Base-by-base conservation (phyloP, 2,888 invertebrate genomes). In the Sinotaia quadrata region DNA sequence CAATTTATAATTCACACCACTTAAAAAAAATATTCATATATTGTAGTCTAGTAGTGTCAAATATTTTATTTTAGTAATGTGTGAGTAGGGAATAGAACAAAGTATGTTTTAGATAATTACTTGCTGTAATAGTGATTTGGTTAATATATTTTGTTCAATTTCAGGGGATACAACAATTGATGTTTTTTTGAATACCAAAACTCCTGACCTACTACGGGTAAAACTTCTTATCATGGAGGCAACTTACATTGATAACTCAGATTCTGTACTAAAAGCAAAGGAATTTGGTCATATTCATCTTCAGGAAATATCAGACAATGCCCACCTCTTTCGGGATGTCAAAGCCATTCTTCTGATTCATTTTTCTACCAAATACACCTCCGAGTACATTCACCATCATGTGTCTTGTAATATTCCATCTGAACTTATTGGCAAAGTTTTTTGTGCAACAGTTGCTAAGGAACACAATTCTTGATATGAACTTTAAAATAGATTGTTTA, bases 121-220 rank as follows among this genome's bases (percentile, higher is more conserved):
- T n/a, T n/a, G n/a, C n/a, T n/a, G n/a, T n/a, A n/a, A n/a, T n/a
- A n/a, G n/a, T n/a, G n/a, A n/a, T n/a, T n/a, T n/a, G n/a, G n/a
- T n/a, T n/a, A n/a, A n/a, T n/a, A n/a, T n/a, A n/a, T 12, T 54
- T 8, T 27, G 18, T 24, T 24, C 29, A 24, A 54, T 56, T 77
- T 7, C 75, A 85, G 85, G 85, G 49, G 86, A 86, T 68, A 86
- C 86, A 37, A 81, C 79, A 18, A 82, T 84, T 73, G 82, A 85
- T 31, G 71, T 85, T 3, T 86, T 84, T 68, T 52, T 72, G 4
- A 67, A 73, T 29, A 71, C 75, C 5, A 77, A 82, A 15, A 76
- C 70, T 21, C 73, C 78, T n/a, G 84, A 85, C 69, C 67, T 86
- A 27, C 74, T 85, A 36, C 77, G 72, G 41, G 84, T 84, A 27